phyloP scores from a whole-genome alignment of 2,797 vertebrate species.

The Crenuchus spilurus region DNA sequence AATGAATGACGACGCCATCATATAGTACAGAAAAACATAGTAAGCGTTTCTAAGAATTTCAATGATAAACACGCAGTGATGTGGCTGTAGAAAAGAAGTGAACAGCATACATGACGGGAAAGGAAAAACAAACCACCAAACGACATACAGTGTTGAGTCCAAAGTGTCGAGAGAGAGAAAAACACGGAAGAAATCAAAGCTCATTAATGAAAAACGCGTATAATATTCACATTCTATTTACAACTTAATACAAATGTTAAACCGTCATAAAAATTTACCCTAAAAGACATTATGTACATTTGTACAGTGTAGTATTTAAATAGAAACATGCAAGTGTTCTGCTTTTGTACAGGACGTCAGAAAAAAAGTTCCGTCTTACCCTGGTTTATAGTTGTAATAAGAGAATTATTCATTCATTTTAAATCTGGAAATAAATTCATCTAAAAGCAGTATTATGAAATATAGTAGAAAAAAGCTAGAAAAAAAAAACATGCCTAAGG shows the following conservation, averaged over 20 bases:
- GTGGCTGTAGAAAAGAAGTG: conserved; percentile 61
- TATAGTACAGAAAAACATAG: conserved; percentile 75
- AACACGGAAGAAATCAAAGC: conserved; percentile 59
- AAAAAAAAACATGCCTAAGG: conserved; percentile 71
- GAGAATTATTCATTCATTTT: conserved; percentile 74
- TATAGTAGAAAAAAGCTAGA: conserved; percentile 56
- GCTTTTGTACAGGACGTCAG: conserved; percentile 72
- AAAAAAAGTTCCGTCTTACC: conserved; percentile 70
- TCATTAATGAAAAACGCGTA: conserved; percentile 69
- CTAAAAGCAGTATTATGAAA: conserved; percentile 67
- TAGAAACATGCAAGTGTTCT: conserved; percentile 85
- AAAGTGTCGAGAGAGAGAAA: conserved; percentile 53
- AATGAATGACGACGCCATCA: conserved; percentile 67
- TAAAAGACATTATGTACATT: conserved; percentile 86
- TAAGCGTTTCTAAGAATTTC: conserved; percentile 72
- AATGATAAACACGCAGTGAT: conserved; percentile 66
- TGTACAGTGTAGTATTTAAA: conserved; percentile 83
- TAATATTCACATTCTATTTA: conserved; percentile 79
- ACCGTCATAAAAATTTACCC: conserved; percentile 82
- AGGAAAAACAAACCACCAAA: not conserved
- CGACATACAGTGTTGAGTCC: conserved; percentile 71
- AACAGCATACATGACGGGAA: conserved; percentile 55
- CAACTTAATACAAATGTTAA: conserved; percentile 83
- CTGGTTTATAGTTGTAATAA: conserved; percentile 80
- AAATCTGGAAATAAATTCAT: conserved; percentile 69